These are phyloP conservation scores for Caenorhabditis tropicalis DNA, from an alignment of 1,140 invertebrate genomes.

Conservation along the genomic window DNA sequence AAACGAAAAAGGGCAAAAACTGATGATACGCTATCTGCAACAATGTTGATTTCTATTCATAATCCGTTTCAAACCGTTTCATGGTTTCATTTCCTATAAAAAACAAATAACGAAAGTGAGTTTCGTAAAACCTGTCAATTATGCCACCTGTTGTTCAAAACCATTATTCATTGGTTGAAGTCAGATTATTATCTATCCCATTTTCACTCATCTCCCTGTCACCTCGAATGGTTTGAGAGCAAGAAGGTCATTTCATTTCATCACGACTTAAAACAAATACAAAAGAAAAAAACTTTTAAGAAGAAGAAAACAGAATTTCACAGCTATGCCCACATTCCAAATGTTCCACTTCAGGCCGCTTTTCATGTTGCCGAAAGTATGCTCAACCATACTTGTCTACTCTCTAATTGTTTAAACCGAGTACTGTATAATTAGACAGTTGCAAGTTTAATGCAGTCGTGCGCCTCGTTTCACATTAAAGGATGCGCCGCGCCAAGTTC, in stretches of 20 bases:
- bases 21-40: no score
- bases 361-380: background rate
- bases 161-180: conserved; percentile 34
- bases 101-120: conserved; percentile 10
- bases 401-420: conserved; percentile 7
- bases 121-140: background rate
- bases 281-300: background rate
- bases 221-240: conserved; percentile 3
- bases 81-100: no score
- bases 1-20: no score
- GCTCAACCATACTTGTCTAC: background rate
- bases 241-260: background rate
- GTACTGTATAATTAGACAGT: conserved; percentile 8
- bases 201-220: conserved; percentile 25
- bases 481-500: conserved; percentile 40
- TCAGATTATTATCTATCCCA: conserved; percentile 36
- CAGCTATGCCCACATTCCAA: background rate
- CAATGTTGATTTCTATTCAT: no score
- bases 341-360: background rate
- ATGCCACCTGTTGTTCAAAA: conserved; percentile 38
- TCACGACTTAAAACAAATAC: background rate
- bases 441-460: background rate
- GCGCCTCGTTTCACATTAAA: conserved; percentile 31
- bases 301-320: background rate
- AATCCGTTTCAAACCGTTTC: no score